Evolutionary conservation across 2,888 invertebrate species (phyloP), one percentile per base, ranked within the genome.

Genomic region (Unio delphinus): DNA sequence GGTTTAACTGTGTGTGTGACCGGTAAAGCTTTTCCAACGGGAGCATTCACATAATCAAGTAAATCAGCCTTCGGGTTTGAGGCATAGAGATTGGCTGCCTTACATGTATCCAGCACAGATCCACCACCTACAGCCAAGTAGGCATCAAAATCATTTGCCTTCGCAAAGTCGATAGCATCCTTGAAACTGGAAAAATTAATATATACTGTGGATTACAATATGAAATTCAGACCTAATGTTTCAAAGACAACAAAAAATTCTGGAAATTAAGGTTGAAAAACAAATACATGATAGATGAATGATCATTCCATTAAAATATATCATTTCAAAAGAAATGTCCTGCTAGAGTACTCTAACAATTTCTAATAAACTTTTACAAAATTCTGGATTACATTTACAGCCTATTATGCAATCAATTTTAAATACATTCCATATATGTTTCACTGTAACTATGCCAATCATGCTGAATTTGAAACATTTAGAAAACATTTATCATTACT

Each of bases 21-120:
- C 61, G 94, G 93, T 85, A 95, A 94, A 11, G 94, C 95, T 87
- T 93, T 94, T 3, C 96, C 96, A 73, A 96, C 93, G 0, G 96
- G 96, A 2, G 94, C 93, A 87, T 95, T 96, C 0, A 96, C 96
- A 89, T 95, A 96, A 89, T 97, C 96, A 75, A 96, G 89, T 76
- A 96, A 94, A 17, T 96, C 95, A 0, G 96, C 95, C 0, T 93
- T 92, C 0, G 93, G 94, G 89, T 97, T 94, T 73, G 93, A 93
- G 57, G 93, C 92, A 87, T 94, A 96, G 20, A 97, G 91, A 90
- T 97, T 97, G 0, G 96, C 96, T 1, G 94, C 96, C 90, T 97
- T 97, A 83, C 95, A 95, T 0, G 97, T 97, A 88, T 97, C 97
- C 89, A 97, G 96, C 0, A 94, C 94, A 0, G 96, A 96, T 0